Evolutionary conservation across 2,888 invertebrate genomes (phyloP).

Genomic region (Byasa hedistus): DNA sequence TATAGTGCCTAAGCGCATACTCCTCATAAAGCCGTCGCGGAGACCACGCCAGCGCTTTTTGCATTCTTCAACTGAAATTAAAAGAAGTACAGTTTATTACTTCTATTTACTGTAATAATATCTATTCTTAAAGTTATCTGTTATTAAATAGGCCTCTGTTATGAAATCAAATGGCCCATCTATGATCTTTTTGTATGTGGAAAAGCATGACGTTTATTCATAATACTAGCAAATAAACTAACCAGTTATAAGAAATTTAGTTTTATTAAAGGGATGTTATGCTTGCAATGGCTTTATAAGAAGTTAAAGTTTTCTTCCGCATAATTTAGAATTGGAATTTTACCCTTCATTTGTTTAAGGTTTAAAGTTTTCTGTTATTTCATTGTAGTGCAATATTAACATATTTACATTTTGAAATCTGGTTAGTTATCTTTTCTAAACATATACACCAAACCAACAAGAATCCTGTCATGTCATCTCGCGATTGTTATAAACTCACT

Average conservation of each 20-base stretch:
- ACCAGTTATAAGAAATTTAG: no score
- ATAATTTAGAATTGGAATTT: neutral
- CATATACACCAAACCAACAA: neutral
- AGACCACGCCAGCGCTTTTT: constrained; percentile 79
- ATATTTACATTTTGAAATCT: neutral
- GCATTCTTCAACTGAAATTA: constrained; percentile 76
- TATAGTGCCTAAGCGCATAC: constrained; percentile 63
- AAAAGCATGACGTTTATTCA: no score
- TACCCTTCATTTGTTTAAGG: neutral
- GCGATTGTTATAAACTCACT: neutral
- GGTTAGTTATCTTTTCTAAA: neutral
- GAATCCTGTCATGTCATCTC: neutral
- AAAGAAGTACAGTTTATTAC: neutral
- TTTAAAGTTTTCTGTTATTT: neutral
- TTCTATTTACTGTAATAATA: no score
- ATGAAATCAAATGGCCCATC: no score
- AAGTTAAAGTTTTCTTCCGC: neutral
- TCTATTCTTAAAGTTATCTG: no score
- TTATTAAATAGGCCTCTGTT: no score
- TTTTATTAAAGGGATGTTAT: neutral
- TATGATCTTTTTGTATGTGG: no score
- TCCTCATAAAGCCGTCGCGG: constrained; percentile 76
- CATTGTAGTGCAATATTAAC: neutral
- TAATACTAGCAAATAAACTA: no score
- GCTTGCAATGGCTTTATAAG: neutral